Conservation (phyloP, 2,888 invertebrate genomes). For the Galerucella pusilla region DNA sequence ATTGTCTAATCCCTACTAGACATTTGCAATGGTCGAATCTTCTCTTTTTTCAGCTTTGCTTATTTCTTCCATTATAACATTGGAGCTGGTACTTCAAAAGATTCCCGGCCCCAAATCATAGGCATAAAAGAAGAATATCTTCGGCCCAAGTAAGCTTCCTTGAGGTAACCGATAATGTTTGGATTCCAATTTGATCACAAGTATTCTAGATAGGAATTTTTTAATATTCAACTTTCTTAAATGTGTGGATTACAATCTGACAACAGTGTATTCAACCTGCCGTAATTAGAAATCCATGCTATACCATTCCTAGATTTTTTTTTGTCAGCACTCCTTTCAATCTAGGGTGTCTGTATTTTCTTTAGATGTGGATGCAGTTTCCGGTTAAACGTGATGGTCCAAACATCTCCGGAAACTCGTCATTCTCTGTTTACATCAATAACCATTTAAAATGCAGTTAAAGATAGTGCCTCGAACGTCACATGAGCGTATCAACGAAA, state of each 20-base stretch:
- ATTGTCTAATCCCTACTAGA: too few species aligned
- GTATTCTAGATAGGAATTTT: too few species aligned
- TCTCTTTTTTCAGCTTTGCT: too few species aligned
- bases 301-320: neutral
- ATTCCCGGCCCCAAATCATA: too few species aligned
- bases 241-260: neutral
- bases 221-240: too few species aligned
- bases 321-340: constrained; percentile 25
- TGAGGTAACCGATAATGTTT: too few species aligned
- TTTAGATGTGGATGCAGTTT: constrained; percentile 52
- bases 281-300: constrained; percentile 18
- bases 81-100: too few species aligned
- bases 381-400: constrained; percentile 53
- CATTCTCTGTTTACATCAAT: constrained; percentile 59
- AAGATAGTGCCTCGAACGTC: constrained; percentile 55
- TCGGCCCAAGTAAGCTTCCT: too few species aligned
- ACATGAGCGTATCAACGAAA: neutral
- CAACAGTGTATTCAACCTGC: constrained; percentile 9
- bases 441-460: constrained; percentile 62
- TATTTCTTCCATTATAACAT: too few species aligned
- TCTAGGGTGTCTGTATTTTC: constrained; percentile 52
- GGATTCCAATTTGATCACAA: too few species aligned
- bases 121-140: too few species aligned
- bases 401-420: constrained; percentile 58
- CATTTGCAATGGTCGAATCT: too few species aligned